Conservation (phyloP, 2,888 invertebrate species). For the Apamea epomidion region DNA sequence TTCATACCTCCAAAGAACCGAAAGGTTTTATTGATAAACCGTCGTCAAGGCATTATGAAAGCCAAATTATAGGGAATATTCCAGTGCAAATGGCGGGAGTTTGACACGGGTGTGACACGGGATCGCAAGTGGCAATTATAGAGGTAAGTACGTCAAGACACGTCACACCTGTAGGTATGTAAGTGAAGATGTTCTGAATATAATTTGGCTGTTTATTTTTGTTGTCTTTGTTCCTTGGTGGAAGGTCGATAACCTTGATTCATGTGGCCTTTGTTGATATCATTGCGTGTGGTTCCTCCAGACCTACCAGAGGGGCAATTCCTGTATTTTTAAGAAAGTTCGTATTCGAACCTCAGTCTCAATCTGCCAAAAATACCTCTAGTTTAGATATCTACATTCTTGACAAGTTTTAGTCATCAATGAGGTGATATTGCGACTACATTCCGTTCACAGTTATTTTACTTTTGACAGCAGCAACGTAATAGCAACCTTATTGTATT, state of each 20-base stretch:
- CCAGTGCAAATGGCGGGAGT: constrained; percentile 76
- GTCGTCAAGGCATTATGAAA: constrained; percentile 76
- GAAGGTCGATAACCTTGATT: background rate
- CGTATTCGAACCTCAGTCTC: too few species aligned
- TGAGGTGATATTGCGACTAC: too few species aligned
- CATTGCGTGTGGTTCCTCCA: too few species aligned
- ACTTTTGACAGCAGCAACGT: too few species aligned
- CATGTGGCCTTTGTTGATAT: background rate
- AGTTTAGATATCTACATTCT: background rate
- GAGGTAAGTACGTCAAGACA: constrained; percentile 65
- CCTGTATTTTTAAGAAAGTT: too few species aligned
- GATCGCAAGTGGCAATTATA: constrained; percentile 83
- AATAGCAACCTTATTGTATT: too few species aligned
- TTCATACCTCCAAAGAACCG: constrained; percentile 52
- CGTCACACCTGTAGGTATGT: constrained; percentile 70
- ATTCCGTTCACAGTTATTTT: too few species aligned
- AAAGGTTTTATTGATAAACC: constrained; percentile 74
- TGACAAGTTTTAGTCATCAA: background rate
- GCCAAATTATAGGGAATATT: constrained; percentile 81
- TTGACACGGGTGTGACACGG: constrained; percentile 86
- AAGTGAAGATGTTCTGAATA: constrained; percentile 58
- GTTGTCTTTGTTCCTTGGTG: background rate
- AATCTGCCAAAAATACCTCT: too few species aligned
- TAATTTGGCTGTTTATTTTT: constrained; percentile 32
- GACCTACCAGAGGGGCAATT: too few species aligned